A percentile compares a stretch with the other conserved stretches of the same genome.
phyloP scores from a whole-genome alignment of 53 echinoderm and acorn worm species.

The Astropecten irregularis region DNA sequence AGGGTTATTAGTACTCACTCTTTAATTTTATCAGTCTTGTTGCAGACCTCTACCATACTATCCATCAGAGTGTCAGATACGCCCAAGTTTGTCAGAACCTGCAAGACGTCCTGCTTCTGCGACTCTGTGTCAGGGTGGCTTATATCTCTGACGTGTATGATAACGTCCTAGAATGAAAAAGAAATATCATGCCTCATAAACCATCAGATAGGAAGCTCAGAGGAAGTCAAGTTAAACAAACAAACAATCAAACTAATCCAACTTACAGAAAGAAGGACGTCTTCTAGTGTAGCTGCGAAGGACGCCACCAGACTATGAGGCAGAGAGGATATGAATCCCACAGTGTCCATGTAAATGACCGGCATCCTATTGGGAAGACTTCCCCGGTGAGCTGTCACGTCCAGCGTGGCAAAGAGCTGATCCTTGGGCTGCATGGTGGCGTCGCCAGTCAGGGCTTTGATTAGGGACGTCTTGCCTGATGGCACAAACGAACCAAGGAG shows the following conservation, averaged over 20 bases:
- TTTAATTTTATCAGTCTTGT: constrained; percentile 66
- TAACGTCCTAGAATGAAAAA: constrained; percentile 67
- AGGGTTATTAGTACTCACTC: too few relatives aligned
- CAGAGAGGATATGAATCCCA: constrained; percentile 86
- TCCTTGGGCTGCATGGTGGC: constrained; percentile 67
- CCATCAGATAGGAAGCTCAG: background rate
- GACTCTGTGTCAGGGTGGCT: constrained; percentile 83
- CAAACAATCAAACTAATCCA: background rate
- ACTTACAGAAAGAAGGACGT: constrained; percentile 92
- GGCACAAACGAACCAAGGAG: too few relatives aligned
- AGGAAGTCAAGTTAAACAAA: background rate
- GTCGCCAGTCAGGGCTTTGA: constrained; percentile 85
- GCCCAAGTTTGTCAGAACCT: constrained; percentile 71
- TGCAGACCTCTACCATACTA: constrained; percentile 84
- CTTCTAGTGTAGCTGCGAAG: constrained; percentile 95
- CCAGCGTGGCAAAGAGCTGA: constrained; percentile 92
- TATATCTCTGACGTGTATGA: constrained; percentile 80
- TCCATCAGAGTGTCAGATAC: constrained; percentile 65
- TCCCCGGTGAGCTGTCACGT: constrained; percentile 88
- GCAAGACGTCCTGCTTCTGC: constrained; percentile 68
- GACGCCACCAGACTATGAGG: constrained; percentile 85
- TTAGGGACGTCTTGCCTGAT: constrained; percentile 89
- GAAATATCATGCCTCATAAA: background rate
- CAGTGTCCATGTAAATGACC: constrained; percentile 89
- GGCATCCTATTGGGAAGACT: constrained; percentile 79